These are phyloP conservation scores for Ectemnius continuus DNA, from an alignment of 2,888 invertebrate species.

Conservation along the genomic window DNA sequence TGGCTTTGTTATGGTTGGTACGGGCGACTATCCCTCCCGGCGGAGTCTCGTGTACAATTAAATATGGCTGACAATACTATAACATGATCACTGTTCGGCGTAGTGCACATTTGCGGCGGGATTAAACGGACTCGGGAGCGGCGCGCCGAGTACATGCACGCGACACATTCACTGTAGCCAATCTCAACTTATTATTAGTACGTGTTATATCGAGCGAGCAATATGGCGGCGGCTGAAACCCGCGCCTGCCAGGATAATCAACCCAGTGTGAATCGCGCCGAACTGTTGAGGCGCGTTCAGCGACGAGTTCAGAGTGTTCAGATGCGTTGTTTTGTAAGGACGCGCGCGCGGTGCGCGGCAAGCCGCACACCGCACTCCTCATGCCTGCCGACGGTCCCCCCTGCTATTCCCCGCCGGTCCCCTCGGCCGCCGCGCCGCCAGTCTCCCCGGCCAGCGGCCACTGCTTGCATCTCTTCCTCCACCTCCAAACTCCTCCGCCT, in stretches of 20 bases:
- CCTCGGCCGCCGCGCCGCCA: slow-evolving; percentile 14
- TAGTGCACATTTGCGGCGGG: slow-evolving; percentile 43
- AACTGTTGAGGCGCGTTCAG: slow-evolving; percentile 69
- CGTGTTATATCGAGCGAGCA: slow-evolving; percentile 60
- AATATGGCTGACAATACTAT: slow-evolving; percentile 48
- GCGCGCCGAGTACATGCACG: slow-evolving; percentile 35
- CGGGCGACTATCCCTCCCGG: slow-evolving; percentile 21
- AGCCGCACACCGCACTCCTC: slow-evolving; percentile 62
- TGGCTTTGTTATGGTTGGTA: slow-evolving; percentile 15
- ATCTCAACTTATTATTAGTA: slow-evolving; percentile 65
- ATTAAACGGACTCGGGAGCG: slow-evolving; percentile 50
- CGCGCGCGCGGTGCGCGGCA: slow-evolving; percentile 56
- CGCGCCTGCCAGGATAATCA: slow-evolving; percentile 62
- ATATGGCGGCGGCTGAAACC: slow-evolving; percentile 65
- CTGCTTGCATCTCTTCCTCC: slow-evolving; percentile 19
- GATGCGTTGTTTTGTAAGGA: slow-evolving; percentile 69
- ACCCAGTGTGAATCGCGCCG: slow-evolving; percentile 63
- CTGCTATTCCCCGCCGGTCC: slow-evolving; percentile 25
- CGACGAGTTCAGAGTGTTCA: slow-evolving; percentile 69
- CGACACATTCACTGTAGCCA: slow-evolving; percentile 45
- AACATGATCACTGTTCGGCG: slow-evolving; percentile 50
- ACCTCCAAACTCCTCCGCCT: slow-evolving; percentile 31
- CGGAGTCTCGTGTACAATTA: slow-evolving; percentile 35
- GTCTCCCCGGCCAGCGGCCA: slow-evolving; percentile 6
- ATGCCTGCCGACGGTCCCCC: slow-evolving; percentile 40